Evolutionary conservation across 2,797 vertebrate species (phyloP), one percentile per base, ranked within the genome.

Genomic region (Denticeps clupeoides): DNA sequence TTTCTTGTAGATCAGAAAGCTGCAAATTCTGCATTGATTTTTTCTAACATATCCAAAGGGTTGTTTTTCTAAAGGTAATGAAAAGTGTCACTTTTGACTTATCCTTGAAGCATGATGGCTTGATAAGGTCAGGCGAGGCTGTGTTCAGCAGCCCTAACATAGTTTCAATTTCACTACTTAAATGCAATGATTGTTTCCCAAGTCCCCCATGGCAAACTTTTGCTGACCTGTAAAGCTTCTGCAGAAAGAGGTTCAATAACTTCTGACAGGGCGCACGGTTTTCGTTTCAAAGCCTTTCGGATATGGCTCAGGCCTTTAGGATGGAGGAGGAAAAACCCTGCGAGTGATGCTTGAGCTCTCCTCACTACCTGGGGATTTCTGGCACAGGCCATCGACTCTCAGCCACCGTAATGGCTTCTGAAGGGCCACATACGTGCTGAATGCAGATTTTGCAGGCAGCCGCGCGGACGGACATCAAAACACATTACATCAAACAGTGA

Each of bases 361-460:
- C 45, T 12, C 27, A 62, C 62, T 68, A 77, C 67, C 74, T 74
- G 68, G 67, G 35, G 47, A 69, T 67, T 52, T 53, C 24, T 40
- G 47, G 5, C 27, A 13, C 12, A 55, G 56, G 63, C 4, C 58
- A 70, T 75, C 72, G 59, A 71, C 65, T 66, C 58, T 68, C 47
- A 65, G 18, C 64, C 72, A 70, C 71, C 73, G 60, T 75, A 78
- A 82, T 79, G 63, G 75, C 63, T 76, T 70, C 63, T 77, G 77
- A 81, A 71, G 53, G 72, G 49, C 69, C 54, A 64, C 56, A 38
- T 69, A 76, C 13, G 53, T 57, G 62, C 66, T 45, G 54, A 60
- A 56, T 73, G 64, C 72, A 67, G 60, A 68, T 65, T 56, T 73
- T 71, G 74, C 60, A 67, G 63, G 67, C 47, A 62, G 31, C 56